Evolutionary conservation across 2,113 vertebrate species (phyloP).

Genomic region (Pterocles burchelli): DNA sequence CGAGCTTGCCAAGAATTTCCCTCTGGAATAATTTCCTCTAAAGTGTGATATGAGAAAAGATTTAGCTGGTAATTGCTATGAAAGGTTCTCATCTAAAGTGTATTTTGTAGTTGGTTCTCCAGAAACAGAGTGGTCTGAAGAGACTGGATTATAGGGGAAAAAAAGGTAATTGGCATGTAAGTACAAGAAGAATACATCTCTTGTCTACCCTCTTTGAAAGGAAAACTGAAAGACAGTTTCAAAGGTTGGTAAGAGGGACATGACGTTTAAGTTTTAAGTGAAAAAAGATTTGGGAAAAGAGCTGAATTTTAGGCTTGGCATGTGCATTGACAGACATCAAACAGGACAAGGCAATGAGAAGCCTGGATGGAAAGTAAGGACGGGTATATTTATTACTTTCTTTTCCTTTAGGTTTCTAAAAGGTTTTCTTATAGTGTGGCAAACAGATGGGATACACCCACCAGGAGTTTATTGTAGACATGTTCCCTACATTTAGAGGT

Average conservation of each 20-base stretch:
- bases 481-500: slow-evolving; percentile 1
- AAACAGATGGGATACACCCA: slow-evolving; percentile 46
- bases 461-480: not conserved
- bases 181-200: not conserved
- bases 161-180: not conserved
- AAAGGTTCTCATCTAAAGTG: not conserved
- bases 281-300: not conserved
- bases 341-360: not conserved
- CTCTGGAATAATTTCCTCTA: not conserved
- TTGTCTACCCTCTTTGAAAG: not conserved
- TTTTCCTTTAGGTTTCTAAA: not conserved
- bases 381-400: not conserved
- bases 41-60: not conserved
- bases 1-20: not conserved
- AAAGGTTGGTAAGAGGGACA: not conserved
- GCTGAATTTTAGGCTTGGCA: not conserved
- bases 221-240: not conserved
- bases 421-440: not conserved
- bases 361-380: not conserved
- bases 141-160: not conserved
- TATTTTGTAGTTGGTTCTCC: not conserved
- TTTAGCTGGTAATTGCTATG: not conserved
- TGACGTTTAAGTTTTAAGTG: not conserved
- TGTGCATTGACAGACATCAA: not conserved
- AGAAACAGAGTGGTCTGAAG: not conserved